Evolutionary conservation across 2,888 invertebrate genomes (phyloP).

Genomic region (Euphydryas editha): DNA sequence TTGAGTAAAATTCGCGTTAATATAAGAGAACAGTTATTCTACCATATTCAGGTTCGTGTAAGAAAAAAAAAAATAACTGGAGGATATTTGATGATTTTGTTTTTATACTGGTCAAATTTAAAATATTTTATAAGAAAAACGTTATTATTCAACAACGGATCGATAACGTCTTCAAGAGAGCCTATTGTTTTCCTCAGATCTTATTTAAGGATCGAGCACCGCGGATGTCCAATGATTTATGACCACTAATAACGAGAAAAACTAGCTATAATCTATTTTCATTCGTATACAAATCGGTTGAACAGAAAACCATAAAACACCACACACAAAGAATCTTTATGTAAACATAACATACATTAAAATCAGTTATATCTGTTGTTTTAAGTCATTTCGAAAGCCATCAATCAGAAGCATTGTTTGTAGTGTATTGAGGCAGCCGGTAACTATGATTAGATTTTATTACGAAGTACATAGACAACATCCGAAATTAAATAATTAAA

Average conservation of each 20-base stretch:
- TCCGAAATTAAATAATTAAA: constrained; percentile 4
- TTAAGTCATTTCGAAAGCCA: constrained; percentile 80
- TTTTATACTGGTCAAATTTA: background rate
- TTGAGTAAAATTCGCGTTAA: too few species aligned
- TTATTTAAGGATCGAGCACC: constrained; percentile 72
- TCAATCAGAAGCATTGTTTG: constrained; percentile 69
- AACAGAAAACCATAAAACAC: constrained; percentile 83
- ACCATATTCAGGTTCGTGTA: too few species aligned
- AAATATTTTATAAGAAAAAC: background rate
- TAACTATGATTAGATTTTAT: constrained; percentile 62
- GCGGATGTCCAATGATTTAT: constrained; percentile 80
- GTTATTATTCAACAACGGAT: constrained; percentile 11
- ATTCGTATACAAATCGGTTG: constrained; percentile 82
- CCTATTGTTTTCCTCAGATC: constrained; percentile 63
- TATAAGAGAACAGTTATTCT: too few species aligned
- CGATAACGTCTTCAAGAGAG: constrained; percentile 26
- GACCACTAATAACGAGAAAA: constrained; percentile 81
- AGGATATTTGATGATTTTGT: background rate
- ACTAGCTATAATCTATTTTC: constrained; percentile 83
- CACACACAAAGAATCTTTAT: constrained; percentile 83
- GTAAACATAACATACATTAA: constrained; percentile 81
- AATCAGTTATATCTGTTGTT: constrained; percentile 80
- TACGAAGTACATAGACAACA: constrained; percentile 40
- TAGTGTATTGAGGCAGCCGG: constrained; percentile 52
- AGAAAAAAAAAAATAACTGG: too few species aligned